Evolutionary conservation across 1,140 invertebrate species (phyloP).

Genomic region (Monochamus saltuarius): DNA sequence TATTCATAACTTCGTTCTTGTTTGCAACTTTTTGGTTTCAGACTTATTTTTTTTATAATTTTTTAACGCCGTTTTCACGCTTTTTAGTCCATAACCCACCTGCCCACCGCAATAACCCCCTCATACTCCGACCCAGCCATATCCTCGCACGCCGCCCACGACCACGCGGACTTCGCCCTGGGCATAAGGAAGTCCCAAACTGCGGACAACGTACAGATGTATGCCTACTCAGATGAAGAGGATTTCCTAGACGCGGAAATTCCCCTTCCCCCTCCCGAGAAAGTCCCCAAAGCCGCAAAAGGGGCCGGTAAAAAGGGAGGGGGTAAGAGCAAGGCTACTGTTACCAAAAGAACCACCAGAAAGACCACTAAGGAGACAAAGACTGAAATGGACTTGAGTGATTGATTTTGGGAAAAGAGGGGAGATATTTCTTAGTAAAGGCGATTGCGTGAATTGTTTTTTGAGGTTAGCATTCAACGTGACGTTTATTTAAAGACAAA

Average conservation of each 20-base stretch:
- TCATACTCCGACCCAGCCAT: conserved; percentile 1
- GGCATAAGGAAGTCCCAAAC: background rate
- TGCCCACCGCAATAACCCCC: background rate
- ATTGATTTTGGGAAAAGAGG: too few relatives aligned
- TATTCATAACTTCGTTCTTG: too few relatives aligned
- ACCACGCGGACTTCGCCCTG: background rate
- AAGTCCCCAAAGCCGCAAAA: conserved; percentile 11
- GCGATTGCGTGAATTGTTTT: too few relatives aligned
- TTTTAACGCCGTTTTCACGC: conserved; percentile 12
- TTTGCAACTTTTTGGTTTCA: too few relatives aligned
- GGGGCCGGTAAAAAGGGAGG: background rate
- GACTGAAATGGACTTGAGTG: conserved; percentile 28
- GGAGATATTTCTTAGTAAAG: too few relatives aligned
- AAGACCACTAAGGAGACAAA: conserved; percentile 20
- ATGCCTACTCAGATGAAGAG: conserved; percentile 3
- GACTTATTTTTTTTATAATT: conserved; percentile 2
- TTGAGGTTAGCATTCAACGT: too few relatives aligned
- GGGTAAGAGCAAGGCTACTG: background rate
- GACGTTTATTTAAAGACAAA: too few relatives aligned
- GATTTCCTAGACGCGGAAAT: background rate
- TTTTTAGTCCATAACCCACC: conserved; percentile 19
- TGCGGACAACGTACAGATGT: background rate
- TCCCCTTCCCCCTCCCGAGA: background rate
- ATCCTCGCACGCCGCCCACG: background rate
- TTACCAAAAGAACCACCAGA: conserved; percentile 21